Evolutionary conservation across 1,140 invertebrate genomes (phyloP), one percentile per base, ranked within the genome.

Genomic region (Neotoxoptera formosana): DNA sequence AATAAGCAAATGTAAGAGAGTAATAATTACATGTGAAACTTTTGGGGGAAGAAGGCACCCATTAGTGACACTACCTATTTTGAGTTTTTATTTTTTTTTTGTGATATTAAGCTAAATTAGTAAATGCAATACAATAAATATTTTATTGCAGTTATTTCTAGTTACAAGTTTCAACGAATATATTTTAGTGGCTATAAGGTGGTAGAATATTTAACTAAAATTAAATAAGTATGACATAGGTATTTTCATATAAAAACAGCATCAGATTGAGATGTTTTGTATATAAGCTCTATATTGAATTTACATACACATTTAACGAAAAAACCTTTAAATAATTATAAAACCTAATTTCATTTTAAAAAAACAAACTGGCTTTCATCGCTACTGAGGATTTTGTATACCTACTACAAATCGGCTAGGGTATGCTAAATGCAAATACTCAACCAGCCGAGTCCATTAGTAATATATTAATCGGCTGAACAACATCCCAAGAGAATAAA

Each of bases 401-500:
- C 60, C 14, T 76, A 76, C n/a, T 36, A 89, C 8, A 89, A 89
- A 89, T 53, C 87, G 34, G 48, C 87, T 45, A 41, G 53, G 34
- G 89, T 90, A 90, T 67, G 47, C 60, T 14, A n/a, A 67, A 86
- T 86, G 41, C 21, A 36, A 90, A 90, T 67, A 90, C 89, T 67
- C 25, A 21, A 67, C 41, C 89, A 41, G 25, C 53, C 36, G n/a
- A 67, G 14, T 67, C 89, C 53, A 90, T 90, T 90, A 90, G 56
- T 90, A 90, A 67, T 90, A 90, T 60, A 90, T 90, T 90, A 67
- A 90, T 90, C 89, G 89, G 30, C 36, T 30, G 7, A 60, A 90
- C 89, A 60, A 90, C 89, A 67, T 90, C 89, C 89, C 89, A 36
- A 67, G 53, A 45, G 89, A 90, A 67, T 30, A 60, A 67, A 90